A percentile compares a stretch with the other conserved stretches of the same genome.
phyloP scores from a whole-genome alignment of 2,888 invertebrate genomes.

The Athalia circularis region DNA sequence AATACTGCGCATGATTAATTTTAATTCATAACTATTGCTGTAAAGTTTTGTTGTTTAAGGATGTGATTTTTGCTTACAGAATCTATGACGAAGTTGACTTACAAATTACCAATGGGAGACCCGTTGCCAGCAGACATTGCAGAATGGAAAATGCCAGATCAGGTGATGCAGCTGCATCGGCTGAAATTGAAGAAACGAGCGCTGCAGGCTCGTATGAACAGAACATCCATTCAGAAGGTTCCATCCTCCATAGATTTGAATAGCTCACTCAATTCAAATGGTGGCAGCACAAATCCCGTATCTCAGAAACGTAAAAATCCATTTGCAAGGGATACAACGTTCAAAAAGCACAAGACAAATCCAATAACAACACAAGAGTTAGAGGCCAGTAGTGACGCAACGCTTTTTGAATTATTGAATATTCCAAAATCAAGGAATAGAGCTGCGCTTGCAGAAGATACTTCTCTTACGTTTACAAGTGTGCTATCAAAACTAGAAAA shows the following conservation, averaged over 20 bases:
- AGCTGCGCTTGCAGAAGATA: slow-evolving; percentile 45
- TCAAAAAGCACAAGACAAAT: slow-evolving; percentile 58
- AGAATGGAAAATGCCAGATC: slow-evolving; percentile 77
- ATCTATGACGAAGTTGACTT: slow-evolving; percentile 26
- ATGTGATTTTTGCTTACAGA: slow-evolving; percentile 13
- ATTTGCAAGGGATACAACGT: slow-evolving; percentile 79
- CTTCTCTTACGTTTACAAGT: slow-evolving; percentile 65
- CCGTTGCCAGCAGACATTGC: slow-evolving; percentile 51
- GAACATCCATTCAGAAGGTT: slow-evolving; percentile 61
- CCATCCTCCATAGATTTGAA: slow-evolving; percentile 55
- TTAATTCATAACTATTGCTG: neutral
- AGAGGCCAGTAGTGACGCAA: slow-evolving; percentile 62
- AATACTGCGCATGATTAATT: too few relatives aligned
- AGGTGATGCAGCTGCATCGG: slow-evolving; percentile 84
- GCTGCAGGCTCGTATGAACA: slow-evolving; percentile 82
- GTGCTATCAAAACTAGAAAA: slow-evolving; percentile 61
- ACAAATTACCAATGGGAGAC: slow-evolving; percentile 49
- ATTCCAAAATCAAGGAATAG: slow-evolving; percentile 58
- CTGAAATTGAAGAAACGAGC: slow-evolving; percentile 87
- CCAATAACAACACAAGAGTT: slow-evolving; percentile 50
- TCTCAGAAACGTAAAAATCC: slow-evolving; percentile 85
- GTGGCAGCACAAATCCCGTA: neutral
- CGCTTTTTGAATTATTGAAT: slow-evolving; percentile 66
- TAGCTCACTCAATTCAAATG: neutral
- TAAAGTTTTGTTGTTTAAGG: neutral